Percentiles rank a stretch among this genome's conserved stretches.
Evolutionary conservation across 1,140 invertebrate genomes (phyloP).

Genomic region (Drosophila saltans): DNA sequence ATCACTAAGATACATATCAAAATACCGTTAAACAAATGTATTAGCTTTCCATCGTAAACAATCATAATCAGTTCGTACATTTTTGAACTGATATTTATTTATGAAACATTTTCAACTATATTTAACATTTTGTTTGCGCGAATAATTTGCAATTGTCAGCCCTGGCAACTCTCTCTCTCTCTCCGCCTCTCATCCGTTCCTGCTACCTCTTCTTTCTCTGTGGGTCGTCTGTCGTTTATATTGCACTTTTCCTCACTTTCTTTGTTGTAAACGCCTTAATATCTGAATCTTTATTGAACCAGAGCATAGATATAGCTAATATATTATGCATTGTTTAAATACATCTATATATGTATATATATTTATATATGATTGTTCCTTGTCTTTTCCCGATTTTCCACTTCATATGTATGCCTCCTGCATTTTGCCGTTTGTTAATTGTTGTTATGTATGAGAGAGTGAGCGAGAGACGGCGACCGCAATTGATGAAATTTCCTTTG

Average conservation of each 20-base stretch:
- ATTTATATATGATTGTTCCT: background rate
- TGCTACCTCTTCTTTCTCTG: background rate
- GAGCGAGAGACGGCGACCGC: conserved; percentile 1
- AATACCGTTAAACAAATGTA: too few relatives aligned
- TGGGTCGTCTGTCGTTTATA: background rate
- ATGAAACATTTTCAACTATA: background rate
- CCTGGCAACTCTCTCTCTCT: background rate
- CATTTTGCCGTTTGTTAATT: background rate
- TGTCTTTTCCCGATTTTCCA: conserved; percentile 1
- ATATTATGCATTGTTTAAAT: background rate
- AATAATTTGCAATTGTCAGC: conserved; percentile 1
- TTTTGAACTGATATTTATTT: background rate
- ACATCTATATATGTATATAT: background rate
- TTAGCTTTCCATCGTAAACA: too few relatives aligned
- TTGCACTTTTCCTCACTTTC: conserved; percentile 12
- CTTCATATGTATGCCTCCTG: background rate
- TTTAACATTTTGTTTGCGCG: background rate
- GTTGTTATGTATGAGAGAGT: conserved; percentile 6
- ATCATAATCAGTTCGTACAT: too few relatives aligned
- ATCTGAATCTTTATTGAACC: background rate
- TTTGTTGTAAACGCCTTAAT: conserved; percentile 1
- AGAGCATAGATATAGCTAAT: background rate
- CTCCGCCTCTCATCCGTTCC: background rate
- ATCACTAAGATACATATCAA: too few relatives aligned
- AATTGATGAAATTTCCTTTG: conserved; percentile 5